Evolutionary conservation across 2,888 invertebrate genomes (phyloP).

Genomic region (Deroplatys truncata): DNA sequence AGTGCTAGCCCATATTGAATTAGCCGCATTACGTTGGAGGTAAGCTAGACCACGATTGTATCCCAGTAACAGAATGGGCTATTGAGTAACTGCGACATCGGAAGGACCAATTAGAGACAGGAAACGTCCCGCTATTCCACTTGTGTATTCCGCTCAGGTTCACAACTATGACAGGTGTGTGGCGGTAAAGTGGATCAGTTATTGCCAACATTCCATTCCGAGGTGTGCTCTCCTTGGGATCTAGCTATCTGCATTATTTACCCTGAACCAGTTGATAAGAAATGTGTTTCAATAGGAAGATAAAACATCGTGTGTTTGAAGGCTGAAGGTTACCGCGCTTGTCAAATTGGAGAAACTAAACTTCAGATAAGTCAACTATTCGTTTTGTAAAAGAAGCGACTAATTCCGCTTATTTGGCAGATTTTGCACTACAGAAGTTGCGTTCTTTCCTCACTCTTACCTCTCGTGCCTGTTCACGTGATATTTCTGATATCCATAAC

Average conservation of each 20-base stretch:
- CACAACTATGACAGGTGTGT: neutral
- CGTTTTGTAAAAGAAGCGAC: no score
- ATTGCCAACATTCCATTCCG: neutral
- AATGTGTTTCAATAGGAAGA: neutral
- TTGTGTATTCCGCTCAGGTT: neutral
- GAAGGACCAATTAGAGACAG: neutral
- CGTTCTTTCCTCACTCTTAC: no score
- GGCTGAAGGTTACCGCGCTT: neutral
- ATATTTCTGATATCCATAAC: no score
- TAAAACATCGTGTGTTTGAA: neutral
- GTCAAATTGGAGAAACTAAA: no score
- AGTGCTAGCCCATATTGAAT: no score
- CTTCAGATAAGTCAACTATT: no score
- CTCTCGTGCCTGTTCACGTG: no score
- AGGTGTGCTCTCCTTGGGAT: neutral
- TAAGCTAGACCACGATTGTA: no score
- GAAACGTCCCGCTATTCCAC: neutral
- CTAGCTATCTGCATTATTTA: neutral
- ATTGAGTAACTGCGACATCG: neutral
- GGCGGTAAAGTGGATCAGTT: neutral
- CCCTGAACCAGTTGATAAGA: neutral
- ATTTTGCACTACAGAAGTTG: no score
- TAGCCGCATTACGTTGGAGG: neutral
- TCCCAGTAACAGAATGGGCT: neutral
- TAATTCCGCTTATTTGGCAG: no score